Percentiles rank a stretch among this genome's conserved stretches.
phyloP scores from a whole-genome alignment of 2,797 vertebrate genomes.

The Notamacropus eugenii region DNA sequence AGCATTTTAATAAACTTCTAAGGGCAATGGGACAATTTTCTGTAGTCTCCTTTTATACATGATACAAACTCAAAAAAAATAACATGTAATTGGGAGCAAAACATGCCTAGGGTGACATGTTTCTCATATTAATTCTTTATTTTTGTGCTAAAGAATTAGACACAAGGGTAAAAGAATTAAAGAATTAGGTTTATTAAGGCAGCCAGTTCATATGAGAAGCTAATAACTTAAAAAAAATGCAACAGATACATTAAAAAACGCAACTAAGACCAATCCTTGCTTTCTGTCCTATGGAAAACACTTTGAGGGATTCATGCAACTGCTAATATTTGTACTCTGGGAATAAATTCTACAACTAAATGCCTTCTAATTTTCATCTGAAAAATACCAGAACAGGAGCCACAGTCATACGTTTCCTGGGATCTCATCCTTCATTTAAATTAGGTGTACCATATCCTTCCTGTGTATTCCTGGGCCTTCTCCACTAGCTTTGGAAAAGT shows the following conservation, averaged over 20 bases:
- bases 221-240: not conserved
- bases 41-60: slow-evolving; percentile 25
- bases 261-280: not conserved
- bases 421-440: not conserved
- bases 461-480: not conserved
- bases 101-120: slow-evolving; percentile 1
- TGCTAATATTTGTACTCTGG: slow-evolving; percentile 24
- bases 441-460: not conserved
- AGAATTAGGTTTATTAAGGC: slow-evolving; percentile 15
- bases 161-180: not conserved
- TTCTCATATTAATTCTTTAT: not conserved
- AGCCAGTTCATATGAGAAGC: slow-evolving; percentile 3
- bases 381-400: slow-evolving; percentile 18
- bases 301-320: not conserved
- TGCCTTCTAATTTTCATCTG: slow-evolving; percentile 22
- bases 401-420: not conserved
- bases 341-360: slow-evolving; percentile 40
- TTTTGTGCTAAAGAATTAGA: slow-evolving; percentile 1
- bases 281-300: slow-evolving; percentile 28
- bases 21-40: slow-evolving; percentile 42
- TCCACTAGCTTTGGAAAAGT: not conserved
- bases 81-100: slow-evolving; percentile 5
- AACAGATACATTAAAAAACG: not conserved
- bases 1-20: slow-evolving; percentile 50
- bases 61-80: slow-evolving; percentile 12